These are phyloP conservation scores for Eristalinus sepulchralis DNA, from an alignment of 2,888 invertebrate genomes.

Conservation along the genomic window DNA sequence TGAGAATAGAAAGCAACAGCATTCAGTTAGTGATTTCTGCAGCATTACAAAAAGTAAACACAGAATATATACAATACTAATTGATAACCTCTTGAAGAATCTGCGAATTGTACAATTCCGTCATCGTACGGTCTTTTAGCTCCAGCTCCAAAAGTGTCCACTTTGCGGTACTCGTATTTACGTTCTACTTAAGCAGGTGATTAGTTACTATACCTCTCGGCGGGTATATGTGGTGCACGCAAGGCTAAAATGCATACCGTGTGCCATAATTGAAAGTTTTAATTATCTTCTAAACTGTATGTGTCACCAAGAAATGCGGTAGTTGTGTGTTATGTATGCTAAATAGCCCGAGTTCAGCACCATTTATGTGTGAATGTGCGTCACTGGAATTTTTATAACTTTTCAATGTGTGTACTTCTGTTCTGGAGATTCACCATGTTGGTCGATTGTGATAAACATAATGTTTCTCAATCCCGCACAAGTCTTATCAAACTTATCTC, in stretches of 20 bases:
- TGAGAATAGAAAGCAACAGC: neutral
- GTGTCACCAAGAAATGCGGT: neutral
- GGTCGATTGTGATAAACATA: conserved; percentile 16
- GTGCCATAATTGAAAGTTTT: conserved; percentile 20
- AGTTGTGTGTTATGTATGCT: conserved; percentile 13
- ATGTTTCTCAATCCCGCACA: conserved; percentile 10
- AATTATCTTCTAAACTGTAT: conserved; percentile 19
- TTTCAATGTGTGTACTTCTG: neutral
- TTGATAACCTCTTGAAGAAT: conserved; percentile 24
- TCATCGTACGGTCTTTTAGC: neutral
- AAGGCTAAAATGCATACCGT: conserved; percentile 18
- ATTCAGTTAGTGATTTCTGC: neutral
- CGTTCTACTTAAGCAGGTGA: conserved; percentile 38
- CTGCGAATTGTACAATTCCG: conserved; percentile 5
- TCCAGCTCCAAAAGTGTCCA: neutral
- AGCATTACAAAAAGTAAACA: conserved; percentile 7
- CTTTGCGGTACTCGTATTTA: conserved; percentile 32
- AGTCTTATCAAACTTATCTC: conserved; percentile 8
- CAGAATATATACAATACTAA: too few relatives aligned
- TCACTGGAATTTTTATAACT: conserved; percentile 16
- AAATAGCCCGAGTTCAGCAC: neutral
- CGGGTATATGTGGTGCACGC: neutral
- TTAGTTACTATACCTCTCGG: conserved; percentile 2
- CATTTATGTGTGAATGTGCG: neutral
- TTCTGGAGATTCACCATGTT: neutral